These are phyloP conservation scores for Actias luna DNA, from an alignment of 2,888 invertebrate genomes.

Conservation along the genomic window DNA sequence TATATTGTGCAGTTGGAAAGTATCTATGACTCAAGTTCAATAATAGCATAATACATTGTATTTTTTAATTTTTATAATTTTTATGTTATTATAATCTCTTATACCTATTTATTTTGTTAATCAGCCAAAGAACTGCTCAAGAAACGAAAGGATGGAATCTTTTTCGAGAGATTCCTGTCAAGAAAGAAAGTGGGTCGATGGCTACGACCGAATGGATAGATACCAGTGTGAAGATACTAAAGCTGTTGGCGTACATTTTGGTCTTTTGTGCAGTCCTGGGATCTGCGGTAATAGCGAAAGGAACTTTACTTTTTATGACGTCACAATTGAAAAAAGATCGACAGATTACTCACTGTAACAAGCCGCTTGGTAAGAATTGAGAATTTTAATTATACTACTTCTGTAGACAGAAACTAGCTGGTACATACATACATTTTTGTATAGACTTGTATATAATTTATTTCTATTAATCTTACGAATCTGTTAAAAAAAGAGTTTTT, in stretches of 20 bases:
- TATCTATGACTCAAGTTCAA: not conserved
- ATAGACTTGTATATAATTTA: no score
- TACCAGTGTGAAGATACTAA: constrained; percentile 83
- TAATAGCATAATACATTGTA: not conserved
- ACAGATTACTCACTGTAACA: constrained; percentile 83
- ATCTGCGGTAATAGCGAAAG: constrained; percentile 87
- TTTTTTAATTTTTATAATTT: not conserved
- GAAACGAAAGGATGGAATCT: constrained; percentile 88
- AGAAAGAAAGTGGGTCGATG: constrained; percentile 86
- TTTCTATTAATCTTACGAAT: no score
- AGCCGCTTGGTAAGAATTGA: constrained; percentile 52
- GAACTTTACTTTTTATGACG: constrained; percentile 87
- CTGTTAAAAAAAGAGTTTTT: no score
- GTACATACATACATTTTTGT: not conserved
- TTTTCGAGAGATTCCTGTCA: constrained; percentile 87
- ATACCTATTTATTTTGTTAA: not conserved
- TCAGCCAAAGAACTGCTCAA: constrained; percentile 77
- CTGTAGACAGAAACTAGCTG: not conserved
- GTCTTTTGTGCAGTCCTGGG: constrained; percentile 85
- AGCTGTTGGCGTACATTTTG: constrained; percentile 85
- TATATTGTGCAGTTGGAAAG: not conserved
- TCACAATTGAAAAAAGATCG: constrained; percentile 84
- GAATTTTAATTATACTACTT: not conserved
- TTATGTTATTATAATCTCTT: not conserved
- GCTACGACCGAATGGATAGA: constrained; percentile 84